A percentile compares a stretch with the other conserved stretches of the same genome.
These are phyloP conservation scores for Chloroceryle amazona DNA, from an alignment of 2,797 vertebrate species.

Conservation along the genomic window DNA sequence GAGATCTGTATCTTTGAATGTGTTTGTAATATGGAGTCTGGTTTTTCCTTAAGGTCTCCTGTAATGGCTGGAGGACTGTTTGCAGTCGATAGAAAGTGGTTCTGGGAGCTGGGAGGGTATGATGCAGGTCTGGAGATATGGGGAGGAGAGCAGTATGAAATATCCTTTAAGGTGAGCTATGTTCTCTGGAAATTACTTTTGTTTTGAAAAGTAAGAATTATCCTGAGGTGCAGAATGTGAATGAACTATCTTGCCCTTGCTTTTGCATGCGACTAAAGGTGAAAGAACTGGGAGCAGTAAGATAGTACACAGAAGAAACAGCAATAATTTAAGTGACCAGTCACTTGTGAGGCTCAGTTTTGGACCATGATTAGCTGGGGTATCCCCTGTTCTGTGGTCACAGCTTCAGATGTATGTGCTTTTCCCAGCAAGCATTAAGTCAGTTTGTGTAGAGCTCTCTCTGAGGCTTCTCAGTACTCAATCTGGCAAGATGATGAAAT, in stretches of 20 bases:
- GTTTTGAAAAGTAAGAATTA: slow-evolving; percentile 44
- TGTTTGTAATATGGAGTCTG: slow-evolving; percentile 71
- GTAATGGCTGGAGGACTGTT: slow-evolving; percentile 99
- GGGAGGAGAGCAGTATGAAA: slow-evolving; percentile 98
- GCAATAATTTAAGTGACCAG: not conserved
- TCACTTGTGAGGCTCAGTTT: not conserved
- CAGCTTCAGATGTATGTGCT: not conserved
- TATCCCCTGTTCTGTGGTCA: not conserved
- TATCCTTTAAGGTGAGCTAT: slow-evolving; percentile 96
- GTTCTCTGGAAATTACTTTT: slow-evolving; percentile 44
- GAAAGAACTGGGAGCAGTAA: not conserved
- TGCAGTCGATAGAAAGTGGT: slow-evolving; percentile 97
- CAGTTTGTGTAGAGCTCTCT: not conserved
- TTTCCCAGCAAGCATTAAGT: not conserved
- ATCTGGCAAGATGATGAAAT: not conserved
- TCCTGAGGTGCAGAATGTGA: not conserved
- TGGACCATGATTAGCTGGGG: not conserved
- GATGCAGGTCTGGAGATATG: slow-evolving; percentile 97
- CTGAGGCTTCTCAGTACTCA: not conserved
- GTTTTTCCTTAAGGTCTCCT: slow-evolving; percentile 88
- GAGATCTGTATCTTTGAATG: slow-evolving; percentile 51
- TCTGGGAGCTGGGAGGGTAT: slow-evolving; percentile 96
- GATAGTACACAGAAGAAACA: not conserved
- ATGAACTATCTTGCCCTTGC: slow-evolving; percentile 35
- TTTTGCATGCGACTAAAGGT: slow-evolving; percentile 5